A percentile compares a stretch with the other conserved stretches of the same genome.
Conservation (phyloP, 2,113 vertebrate species). For the Microtus richardsoni region DNA sequence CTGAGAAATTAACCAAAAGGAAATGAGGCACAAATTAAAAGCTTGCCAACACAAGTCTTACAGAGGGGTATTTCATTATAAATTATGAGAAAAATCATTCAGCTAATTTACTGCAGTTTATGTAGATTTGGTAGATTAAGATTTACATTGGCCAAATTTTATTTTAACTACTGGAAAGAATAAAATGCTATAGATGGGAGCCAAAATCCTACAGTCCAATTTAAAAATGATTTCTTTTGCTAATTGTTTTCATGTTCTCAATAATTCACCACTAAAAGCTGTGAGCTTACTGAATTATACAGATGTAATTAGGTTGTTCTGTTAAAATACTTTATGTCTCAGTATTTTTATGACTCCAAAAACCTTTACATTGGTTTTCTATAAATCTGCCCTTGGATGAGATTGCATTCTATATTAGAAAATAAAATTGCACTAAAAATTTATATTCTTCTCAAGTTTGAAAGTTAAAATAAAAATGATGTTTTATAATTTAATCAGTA, state of each 20-base stretch:
- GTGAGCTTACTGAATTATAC: conserved; percentile 41
- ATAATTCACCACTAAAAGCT: conserved; percentile 70
- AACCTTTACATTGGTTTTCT: not conserved
- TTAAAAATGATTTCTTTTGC: conserved; percentile 68
- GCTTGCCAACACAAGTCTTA: not conserved
- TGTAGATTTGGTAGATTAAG: conserved; percentile 35
- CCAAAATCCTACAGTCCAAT: conserved; percentile 39
- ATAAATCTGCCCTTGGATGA: conserved; percentile 4
- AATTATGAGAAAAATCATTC: conserved; percentile 53
- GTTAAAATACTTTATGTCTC: conserved; percentile 72
- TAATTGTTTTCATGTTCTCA: conserved; percentile 71
- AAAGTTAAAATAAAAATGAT: conserved; percentile 23
- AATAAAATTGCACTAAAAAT: not conserved
- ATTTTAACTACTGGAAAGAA: conserved; percentile 63
- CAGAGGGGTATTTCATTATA: conserved; percentile 35
- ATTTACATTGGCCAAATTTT: conserved; percentile 57
- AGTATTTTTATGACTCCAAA: conserved; percentile 35
- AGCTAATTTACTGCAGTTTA: conserved; percentile 58
- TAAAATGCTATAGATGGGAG: conserved; percentile 56
- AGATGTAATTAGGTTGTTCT: conserved; percentile 63
- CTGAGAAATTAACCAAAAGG: not conserved
- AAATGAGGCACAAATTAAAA: conserved; percentile 30
- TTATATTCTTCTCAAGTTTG: not conserved
- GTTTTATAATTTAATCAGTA: not conserved
- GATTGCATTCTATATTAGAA: conserved; percentile 13